These are phyloP conservation scores for Anastatus disparis DNA, from an alignment of 1,140 invertebrate species.

Conservation along the genomic window DNA sequence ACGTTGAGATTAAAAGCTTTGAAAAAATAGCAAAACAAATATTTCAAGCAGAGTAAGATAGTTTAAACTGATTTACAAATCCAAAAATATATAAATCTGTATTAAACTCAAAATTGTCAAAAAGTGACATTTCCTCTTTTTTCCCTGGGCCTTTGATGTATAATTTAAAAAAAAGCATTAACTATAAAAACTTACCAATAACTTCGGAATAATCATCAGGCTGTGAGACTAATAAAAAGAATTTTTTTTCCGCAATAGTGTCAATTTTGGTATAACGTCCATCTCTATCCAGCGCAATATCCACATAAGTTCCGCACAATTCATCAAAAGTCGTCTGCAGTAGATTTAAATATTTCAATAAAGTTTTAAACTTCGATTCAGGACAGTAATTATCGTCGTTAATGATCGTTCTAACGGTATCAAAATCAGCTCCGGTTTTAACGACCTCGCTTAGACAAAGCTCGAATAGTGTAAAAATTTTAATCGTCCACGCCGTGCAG, in stretches of 20 bases:
- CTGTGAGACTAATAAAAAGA: slow-evolving; percentile 74
- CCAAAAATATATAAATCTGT: no score
- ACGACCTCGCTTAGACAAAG: slow-evolving; percentile 64
- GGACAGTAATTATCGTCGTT: slow-evolving; percentile 26
- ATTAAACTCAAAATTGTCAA: no score
- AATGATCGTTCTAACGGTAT: slow-evolving; percentile 75
- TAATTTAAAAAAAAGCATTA: no score
- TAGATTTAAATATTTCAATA: slow-evolving; percentile 54
- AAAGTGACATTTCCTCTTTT: no score
- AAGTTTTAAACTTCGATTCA: slow-evolving; percentile 40
- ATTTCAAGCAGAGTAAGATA: no score
- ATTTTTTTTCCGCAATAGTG: slow-evolving; percentile 70
- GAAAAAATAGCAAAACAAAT: no score
- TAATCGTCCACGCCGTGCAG: slow-evolving; percentile 90
- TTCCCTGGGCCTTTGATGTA: no score
- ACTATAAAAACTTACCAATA: slow-evolving; percentile 40
- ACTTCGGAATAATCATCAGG: slow-evolving; percentile 72
- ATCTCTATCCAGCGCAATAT: slow-evolving; percentile 71
- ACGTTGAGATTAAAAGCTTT: no score
- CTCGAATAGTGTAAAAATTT: slow-evolving; percentile 87
- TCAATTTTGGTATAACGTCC: slow-evolving; percentile 70
- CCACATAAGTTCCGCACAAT: slow-evolving; percentile 73
- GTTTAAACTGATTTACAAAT: no score
- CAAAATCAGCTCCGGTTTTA: slow-evolving; percentile 71
- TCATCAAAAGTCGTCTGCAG: slow-evolving; percentile 68